Evolutionary conservation across 2,797 vertebrate genomes (phyloP).

Genomic region (Pseudocheirus occidentalis): DNA sequence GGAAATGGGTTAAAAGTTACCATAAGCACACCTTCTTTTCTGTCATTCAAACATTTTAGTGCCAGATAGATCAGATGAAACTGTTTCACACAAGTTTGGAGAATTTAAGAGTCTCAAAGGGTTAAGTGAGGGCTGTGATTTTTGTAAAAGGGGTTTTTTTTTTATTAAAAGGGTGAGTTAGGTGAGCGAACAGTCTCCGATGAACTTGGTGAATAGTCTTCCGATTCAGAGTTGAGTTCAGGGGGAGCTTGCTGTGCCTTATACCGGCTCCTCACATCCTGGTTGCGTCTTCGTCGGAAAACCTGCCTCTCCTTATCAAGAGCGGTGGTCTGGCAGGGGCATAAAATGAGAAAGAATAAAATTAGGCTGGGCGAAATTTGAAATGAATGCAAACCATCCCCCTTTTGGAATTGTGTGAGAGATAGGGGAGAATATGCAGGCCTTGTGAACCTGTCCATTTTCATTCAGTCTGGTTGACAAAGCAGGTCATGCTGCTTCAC

Average conservation of each 20-base stretch:
- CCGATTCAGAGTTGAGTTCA: constrained; percentile 94
- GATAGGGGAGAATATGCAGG: constrained; percentile 74
- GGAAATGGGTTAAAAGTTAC: constrained; percentile 82
- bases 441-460: constrained; percentile 67
- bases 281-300: constrained; percentile 97
- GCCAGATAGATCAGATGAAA: constrained; percentile 81
- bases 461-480: constrained; percentile 62
- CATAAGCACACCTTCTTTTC: constrained; percentile 80
- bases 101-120: constrained; percentile 86
- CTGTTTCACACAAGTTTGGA: constrained; percentile 78
- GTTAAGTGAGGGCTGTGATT: constrained; percentile 85
- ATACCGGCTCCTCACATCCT: constrained; percentile 90
- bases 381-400: constrained; percentile 73
- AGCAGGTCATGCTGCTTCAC: constrained; percentile 54
- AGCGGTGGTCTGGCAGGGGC: constrained; percentile 95
- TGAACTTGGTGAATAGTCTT: constrained; percentile 94
- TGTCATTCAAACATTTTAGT: constrained; percentile 74
- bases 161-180: constrained; percentile 95
- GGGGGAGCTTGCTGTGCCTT: constrained; percentile 87
- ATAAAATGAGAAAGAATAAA: constrained; percentile 89
- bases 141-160: constrained; percentile 80
- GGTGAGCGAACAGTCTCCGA: constrained; percentile 96
- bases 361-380: constrained; percentile 84
- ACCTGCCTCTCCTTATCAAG: constrained; percentile 99
- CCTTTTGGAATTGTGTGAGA: constrained; percentile 65